Percentiles rank a stretch among this genome's conserved stretches.
phyloP scores from a whole-genome alignment of 2,113 vertebrate species.

The Ageneiosus marmoratus region DNA sequence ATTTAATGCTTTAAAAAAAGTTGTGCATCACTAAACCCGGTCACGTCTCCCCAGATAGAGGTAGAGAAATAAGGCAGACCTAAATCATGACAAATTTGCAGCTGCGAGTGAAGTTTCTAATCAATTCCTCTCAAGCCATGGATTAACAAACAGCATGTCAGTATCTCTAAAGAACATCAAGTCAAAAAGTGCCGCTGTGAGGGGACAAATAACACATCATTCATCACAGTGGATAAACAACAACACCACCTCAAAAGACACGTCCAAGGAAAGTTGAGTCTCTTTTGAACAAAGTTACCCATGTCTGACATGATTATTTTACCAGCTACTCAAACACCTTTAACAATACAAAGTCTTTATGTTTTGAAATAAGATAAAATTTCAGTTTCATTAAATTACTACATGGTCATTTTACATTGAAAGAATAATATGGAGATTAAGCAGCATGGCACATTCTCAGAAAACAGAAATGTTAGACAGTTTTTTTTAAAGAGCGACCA shows the following conservation, averaged over 20 bases:
- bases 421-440: neutral
- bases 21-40: neutral
- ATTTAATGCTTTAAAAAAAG: neutral
- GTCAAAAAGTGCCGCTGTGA: neutral
- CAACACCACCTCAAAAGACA: conserved; percentile 7
- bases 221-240: neutral
- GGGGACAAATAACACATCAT: neutral
- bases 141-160: conserved; percentile 15
- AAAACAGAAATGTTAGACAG: neutral
- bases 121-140: conserved; percentile 23
- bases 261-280: neutral
- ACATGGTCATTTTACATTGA: neutral
- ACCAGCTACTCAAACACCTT: neutral
- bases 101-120: neutral
- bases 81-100: neutral
- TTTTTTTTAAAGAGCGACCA: neutral
- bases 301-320: neutral
- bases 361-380: neutral
- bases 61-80: neutral
- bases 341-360: neutral
- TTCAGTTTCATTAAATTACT: neutral
- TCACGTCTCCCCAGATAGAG: neutral
- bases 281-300: neutral
- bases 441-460: neutral
- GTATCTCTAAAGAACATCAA: conserved; percentile 31